phyloP scores from a whole-genome alignment of 2,888 invertebrate genomes.

The Sepioteuthis lessoniana region DNA sequence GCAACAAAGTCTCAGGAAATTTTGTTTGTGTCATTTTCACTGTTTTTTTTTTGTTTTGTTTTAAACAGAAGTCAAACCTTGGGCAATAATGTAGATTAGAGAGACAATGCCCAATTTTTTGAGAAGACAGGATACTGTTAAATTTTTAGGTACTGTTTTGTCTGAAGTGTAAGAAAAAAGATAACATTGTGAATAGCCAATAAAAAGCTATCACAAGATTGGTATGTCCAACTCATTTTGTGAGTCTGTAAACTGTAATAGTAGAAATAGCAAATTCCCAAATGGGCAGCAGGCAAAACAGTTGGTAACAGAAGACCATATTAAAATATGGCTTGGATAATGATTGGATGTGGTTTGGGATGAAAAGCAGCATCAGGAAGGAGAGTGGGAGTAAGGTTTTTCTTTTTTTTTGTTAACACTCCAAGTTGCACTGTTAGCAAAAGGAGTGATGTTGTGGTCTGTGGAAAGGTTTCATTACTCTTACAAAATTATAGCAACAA shows the following conservation, averaged over 20 bases:
- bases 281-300: background rate
- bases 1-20: constrained; percentile 41
- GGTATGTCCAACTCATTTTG: background rate
- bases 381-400: background rate
- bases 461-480: background rate
- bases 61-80: background rate
- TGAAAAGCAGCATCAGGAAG: background rate
- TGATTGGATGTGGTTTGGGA: background rate
- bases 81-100: background rate
- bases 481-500: background rate
- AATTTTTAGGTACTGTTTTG: no score
- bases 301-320: background rate
- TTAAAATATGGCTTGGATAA: background rate
- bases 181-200: background rate
- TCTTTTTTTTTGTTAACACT: background rate
- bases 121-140: no score
- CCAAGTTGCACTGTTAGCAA: background rate
- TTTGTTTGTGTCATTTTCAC: background rate
- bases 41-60: background rate
- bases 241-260: background rate
- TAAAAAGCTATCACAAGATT: background rate
- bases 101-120: background rate
- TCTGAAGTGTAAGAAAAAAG: background rate
- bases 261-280: background rate
- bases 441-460: background rate